A percentile compares a stretch with the other conserved stretches of the same genome.
Evolutionary conservation across 1,140 invertebrate genomes (phyloP).

Genomic region (Diorhabda sublineata): DNA sequence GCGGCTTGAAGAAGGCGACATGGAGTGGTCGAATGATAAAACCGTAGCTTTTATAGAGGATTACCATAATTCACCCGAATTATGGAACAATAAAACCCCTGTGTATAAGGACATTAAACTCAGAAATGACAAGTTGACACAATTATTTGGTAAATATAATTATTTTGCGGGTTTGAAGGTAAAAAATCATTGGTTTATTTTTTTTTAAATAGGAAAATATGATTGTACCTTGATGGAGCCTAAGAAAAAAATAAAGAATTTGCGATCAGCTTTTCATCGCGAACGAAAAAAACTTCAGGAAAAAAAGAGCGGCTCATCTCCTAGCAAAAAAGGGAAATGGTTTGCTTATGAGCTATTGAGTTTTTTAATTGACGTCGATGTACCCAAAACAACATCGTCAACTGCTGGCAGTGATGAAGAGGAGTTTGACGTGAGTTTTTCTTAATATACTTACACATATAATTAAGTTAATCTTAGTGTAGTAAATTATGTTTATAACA

Average conservation of each 20-base stretch:
- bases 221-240: constrained; percentile 11
- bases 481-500: neutral
- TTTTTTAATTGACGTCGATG: constrained; percentile 4
- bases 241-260: constrained; percentile 6
- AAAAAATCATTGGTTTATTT: constrained; percentile 1
- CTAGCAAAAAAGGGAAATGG: constrained; percentile 5
- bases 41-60: constrained; percentile 8
- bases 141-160: constrained; percentile 9
- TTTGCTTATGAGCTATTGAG: neutral
- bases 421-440: neutral
- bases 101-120: constrained; percentile 10
- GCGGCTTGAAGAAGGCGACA: constrained; percentile 6
- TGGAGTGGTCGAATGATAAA: constrained; percentile 18
- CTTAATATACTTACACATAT: neutral
- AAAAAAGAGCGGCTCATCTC: neutral
- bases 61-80: constrained; percentile 16
- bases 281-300: neutral
- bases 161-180: constrained; percentile 6
- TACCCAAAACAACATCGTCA: neutral
- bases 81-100: constrained; percentile 16
- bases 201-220: constrained; percentile 4
- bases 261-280: no score
- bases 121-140: constrained; percentile 19
- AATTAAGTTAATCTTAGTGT: neutral
- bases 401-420: constrained; percentile 7